A percentile compares a stretch with the other conserved stretches of the same genome.
These are phyloP conservation scores for Cepaea hortensis DNA, from an alignment of 2,888 invertebrate species.

Conservation along the genomic window DNA sequence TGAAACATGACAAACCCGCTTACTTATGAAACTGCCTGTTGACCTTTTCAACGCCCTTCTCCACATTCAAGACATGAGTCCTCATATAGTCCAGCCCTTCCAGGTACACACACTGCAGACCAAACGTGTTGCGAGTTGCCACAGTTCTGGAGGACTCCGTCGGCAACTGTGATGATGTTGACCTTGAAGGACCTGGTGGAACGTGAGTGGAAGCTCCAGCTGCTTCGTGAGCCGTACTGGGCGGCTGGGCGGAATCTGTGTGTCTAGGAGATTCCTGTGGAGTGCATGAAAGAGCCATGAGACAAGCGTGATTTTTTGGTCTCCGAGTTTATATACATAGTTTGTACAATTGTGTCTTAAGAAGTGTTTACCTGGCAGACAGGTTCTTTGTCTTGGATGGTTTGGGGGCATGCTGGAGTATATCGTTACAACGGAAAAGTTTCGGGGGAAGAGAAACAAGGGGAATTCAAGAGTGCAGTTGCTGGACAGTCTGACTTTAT, in stretches of 20 bases:
- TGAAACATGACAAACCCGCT: neutral
- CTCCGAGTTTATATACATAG: no score
- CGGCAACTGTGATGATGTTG: neutral
- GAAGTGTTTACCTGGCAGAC: no score
- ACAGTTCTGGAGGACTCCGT: neutral
- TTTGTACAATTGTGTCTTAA: no score
- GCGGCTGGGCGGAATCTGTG: neutral
- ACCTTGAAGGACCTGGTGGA: neutral
- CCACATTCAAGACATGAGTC: conserved; percentile 62
- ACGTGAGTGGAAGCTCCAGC: neutral
- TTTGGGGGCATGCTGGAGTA: no score
- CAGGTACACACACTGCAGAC: conserved; percentile 68
- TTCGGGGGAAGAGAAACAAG: no score
- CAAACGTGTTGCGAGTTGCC: conserved; percentile 51
- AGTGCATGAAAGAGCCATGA: neutral
- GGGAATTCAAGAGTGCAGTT: no score
- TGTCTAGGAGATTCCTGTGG: neutral
- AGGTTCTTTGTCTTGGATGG: no score
- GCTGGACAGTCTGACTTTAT: no score
- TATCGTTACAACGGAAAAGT: no score
- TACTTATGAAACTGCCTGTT: conserved; percentile 63
- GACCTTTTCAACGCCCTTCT: conserved; percentile 62
- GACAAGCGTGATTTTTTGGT: no score
- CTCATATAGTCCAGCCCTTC: conserved; percentile 70
- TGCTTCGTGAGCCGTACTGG: neutral